These are phyloP conservation scores for Otus sunia DNA, from an alignment of 2,113 vertebrate genomes.

Conservation along the genomic window DNA sequence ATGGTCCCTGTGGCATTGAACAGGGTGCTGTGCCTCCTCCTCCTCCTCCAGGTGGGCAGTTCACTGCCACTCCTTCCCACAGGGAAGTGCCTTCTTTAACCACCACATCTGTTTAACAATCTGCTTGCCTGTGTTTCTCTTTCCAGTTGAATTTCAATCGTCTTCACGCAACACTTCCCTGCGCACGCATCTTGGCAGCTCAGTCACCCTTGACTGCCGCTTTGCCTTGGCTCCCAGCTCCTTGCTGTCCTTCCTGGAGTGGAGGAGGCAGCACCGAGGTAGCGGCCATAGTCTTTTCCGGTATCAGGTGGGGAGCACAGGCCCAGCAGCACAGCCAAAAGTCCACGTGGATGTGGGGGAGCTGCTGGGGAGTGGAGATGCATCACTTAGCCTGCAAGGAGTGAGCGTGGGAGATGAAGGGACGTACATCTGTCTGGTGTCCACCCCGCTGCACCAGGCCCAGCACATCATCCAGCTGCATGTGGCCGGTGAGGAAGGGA, in stretches of 20 bases:
- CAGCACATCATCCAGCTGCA: conserved; percentile 80
- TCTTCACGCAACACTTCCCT: conserved; percentile 72
- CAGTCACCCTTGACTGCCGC: conserved; percentile 75
- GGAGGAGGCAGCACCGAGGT: conserved; percentile 83
- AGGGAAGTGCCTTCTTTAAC: background rate
- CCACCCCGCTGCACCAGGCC: conserved; percentile 57
- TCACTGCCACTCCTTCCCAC: background rate
- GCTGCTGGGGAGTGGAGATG: conserved; percentile 65
- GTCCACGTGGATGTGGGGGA: conserved; percentile 42
- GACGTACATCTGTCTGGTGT: conserved; percentile 79
- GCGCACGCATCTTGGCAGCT: conserved; percentile 51
- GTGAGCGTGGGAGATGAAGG: conserved; percentile 78
- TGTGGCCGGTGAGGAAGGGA: conserved; percentile 70
- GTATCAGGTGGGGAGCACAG: conserved; percentile 6
- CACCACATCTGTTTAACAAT: background rate
- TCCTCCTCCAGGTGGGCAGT: background rate
- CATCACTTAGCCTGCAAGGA: conserved; percentile 70
- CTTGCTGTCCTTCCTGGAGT: conserved; percentile 69
- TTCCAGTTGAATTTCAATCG: conserved; percentile 81
- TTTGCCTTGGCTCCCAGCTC: conserved; percentile 72
- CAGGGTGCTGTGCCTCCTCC: background rate
- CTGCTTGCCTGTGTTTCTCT: background rate
- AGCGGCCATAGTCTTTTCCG: conserved; percentile 71
- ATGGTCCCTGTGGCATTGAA: background rate
- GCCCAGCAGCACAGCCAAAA: conserved; percentile 41